Base-by-base conservation (phyloP, 2,797 vertebrate genomes). In the Lagocephalus sceleratus region DNA sequence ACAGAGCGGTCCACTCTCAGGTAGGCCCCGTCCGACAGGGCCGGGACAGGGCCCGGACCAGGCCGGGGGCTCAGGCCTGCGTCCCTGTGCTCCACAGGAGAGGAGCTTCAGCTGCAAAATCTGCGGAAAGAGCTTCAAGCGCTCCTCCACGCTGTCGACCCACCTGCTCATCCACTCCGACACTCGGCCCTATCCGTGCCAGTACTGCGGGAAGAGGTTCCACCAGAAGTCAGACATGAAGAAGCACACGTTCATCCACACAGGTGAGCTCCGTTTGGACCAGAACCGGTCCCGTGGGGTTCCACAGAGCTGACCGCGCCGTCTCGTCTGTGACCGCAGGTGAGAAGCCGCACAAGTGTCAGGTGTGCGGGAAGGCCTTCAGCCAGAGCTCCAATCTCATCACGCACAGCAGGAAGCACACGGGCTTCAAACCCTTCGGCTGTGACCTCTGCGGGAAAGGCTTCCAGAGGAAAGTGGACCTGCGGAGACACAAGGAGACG, bases 211-310 rank as follows among this genome's bases (percentile, higher is more conserved):
- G 65, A 99, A 99, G 83, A 91, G 97, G 59, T 99, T 99, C 83
- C 96, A 99, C 79, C 97, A 99, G 79, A 99, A 99, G 87, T 99
- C 97, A 5, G 97, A 99, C 82, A 99, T 99, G 96, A 99, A 99
- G 78, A 99, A 99, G 58, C 97, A 99, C 87, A 99, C 96, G 4
- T 99, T 98, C 72, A 99, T 99, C 80, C 97, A 99, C 88, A 99
- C 97, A 75, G 97, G 97, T 99, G 63, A 83, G 79, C 20, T 1
- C 26, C 16, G 10, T 9, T 1, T 10, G 7, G 6, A 11, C 8
- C 8, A 11, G 26, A 29, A 29, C 26, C 26, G 26, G 8, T 29
- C 1, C 1, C 14, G 32, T 35, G 32, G 1, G 15, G 2, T 12
- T 19, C 14, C 0, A 1, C n/a, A n/a, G n/a, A 1, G 5, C 2